Evolutionary conservation across 2,888 invertebrate species (phyloP), one percentile per base, ranked within the genome.

Genomic region (Timema cristinae): DNA sequence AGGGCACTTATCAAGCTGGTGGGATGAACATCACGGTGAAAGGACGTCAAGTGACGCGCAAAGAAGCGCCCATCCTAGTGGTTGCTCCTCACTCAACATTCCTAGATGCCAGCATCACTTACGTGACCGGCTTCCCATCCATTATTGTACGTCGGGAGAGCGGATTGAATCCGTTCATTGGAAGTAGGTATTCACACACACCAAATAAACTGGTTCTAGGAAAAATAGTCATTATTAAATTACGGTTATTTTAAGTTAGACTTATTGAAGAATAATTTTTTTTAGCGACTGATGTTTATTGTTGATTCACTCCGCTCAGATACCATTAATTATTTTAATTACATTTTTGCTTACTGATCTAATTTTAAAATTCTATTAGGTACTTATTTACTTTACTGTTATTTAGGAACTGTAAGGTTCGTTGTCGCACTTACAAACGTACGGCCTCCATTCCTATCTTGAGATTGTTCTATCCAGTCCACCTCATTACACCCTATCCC

Each of bases 51-150:
- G 94, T 91, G 73, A 85, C 87, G 74, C 85, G 92, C 68, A 82
- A 85, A 72, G 94, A 94, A 81, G 95, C 95, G 7, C 94, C 95
- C 15, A 91, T 96, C 77, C 85, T 95, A 74, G 92, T 93, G 71
- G 88, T 92, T 69, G 94, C 94, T 1, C 95, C 96, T 6, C 96
- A 96, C 83, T 94, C 94, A 72, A 91, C 94, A 7, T 94, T 93
- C 85, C 87, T 95, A 79, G 96, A 96, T 83, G 92, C 92, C 78
- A 90, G 94, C 79, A 90, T 93, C 77, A 90, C 93, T 79, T 92
- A 93, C 81, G 89, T 91, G 77, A 90, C 92, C 72, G 90, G 89
- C 80, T 91, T 93, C 83, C 92, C 93, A 9, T 92, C 92, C 13
- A 91, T 93, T 81, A 93, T 95, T 82, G n/a, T 92, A 76, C 87